Conservation (phyloP, 2,888 invertebrate species). For the Limnephilus rhombicus region DNA sequence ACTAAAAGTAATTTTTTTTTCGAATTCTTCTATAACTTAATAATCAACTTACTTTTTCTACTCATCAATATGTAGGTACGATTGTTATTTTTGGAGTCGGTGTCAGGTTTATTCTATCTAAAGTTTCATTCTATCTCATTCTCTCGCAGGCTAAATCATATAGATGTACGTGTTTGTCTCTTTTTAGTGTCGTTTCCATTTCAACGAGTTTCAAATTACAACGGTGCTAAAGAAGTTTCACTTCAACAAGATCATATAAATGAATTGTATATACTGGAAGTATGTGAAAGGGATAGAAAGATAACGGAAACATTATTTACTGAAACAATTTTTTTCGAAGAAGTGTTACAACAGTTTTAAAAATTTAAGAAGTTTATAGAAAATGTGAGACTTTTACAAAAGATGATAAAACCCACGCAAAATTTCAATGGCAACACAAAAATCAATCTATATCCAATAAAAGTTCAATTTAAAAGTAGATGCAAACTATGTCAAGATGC, state of each 20-base stretch:
- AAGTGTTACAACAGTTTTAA: background rate
- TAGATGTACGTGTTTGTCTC: too few relatives aligned
- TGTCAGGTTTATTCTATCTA: too few relatives aligned
- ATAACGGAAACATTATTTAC: background rate
- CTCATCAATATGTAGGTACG: too few relatives aligned
- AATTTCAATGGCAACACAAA: slow-evolving; percentile 60
- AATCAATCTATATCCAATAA: slow-evolving; percentile 66
- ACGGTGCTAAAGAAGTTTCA: too few relatives aligned
- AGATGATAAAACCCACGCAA: slow-evolving; percentile 51
- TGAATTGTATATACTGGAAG: background rate
- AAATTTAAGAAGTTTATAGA: background rate
- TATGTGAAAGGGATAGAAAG: background rate
- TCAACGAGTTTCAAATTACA: too few relatives aligned
- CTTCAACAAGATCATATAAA: background rate
- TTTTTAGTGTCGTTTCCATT: too few relatives aligned
- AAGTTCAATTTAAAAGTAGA: slow-evolving; percentile 64
- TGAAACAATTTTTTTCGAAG: background rate
- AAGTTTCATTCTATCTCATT: too few relatives aligned
- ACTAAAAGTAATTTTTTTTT: too few relatives aligned
- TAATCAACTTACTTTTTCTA: too few relatives aligned
- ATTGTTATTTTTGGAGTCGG: too few relatives aligned
- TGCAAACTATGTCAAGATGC: slow-evolving; percentile 53
- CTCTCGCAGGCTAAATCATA: too few relatives aligned
- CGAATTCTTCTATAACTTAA: too few relatives aligned
- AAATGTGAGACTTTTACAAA: background rate